These are phyloP conservation scores for Diarsia dahlii DNA, from an alignment of 2,888 invertebrate genomes.

Conservation along the genomic window DNA sequence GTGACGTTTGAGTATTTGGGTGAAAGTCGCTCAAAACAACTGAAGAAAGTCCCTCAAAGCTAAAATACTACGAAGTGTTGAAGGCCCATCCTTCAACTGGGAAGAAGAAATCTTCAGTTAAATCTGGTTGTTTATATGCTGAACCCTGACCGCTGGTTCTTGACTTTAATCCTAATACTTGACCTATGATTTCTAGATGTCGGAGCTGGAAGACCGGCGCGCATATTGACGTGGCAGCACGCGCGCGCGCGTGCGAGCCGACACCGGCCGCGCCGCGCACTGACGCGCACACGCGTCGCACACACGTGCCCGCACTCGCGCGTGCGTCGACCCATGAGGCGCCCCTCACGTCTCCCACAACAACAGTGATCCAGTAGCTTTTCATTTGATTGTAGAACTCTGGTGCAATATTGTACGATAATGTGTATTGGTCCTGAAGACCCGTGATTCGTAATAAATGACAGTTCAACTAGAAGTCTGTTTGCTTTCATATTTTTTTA, in stretches of 20 bases:
- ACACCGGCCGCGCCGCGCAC: conserved; percentile 17
- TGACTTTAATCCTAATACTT: neutral
- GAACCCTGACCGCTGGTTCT: neutral
- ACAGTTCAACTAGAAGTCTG: conserved; percentile 56
- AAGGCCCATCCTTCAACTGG: too few species aligned
- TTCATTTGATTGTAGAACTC: conserved; percentile 53
- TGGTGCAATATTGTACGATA: conserved; percentile 52
- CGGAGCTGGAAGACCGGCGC: conserved; percentile 86
- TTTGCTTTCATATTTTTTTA: conserved; percentile 55
- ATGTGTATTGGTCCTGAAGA: conserved; percentile 42
- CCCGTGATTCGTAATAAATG: conserved; percentile 59
- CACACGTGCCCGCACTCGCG: neutral
- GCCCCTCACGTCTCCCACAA: conserved; percentile 9
- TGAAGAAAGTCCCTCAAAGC: too few species aligned
- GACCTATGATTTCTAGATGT: conserved; percentile 75
- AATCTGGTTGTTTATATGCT: neutral
- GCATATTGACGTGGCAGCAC: conserved; percentile 84
- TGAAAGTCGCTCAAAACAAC: too few species aligned
- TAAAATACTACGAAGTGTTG: too few species aligned
- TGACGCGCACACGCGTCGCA: neutral
- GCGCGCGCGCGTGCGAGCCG: conserved; percentile 4
- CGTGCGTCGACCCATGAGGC: conserved; percentile 51
- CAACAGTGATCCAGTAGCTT: conserved; percentile 50
- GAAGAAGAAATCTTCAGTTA: too few species aligned
- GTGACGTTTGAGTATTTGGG: too few species aligned